phyloP scores from a whole-genome alignment of 2,888 invertebrate genomes.

The Coremacera marginata region DNA sequence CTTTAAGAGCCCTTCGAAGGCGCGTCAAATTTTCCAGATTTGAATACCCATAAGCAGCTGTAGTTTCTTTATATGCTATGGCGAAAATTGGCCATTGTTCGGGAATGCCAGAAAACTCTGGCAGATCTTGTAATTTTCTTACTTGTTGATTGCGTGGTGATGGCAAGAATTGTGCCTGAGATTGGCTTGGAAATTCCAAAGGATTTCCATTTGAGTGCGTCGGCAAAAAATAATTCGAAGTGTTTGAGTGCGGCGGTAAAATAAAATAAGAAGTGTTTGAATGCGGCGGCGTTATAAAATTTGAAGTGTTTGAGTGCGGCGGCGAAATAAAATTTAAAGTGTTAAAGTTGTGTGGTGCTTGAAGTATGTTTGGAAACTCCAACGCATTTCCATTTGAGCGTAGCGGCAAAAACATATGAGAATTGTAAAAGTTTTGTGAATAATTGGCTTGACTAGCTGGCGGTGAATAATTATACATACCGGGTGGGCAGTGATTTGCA shows the following conservation, averaged over 20 bases:
- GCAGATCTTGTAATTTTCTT: slow-evolving; percentile 45
- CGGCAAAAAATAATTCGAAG: no score
- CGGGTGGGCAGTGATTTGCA: neutral
- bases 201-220: neutral
- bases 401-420: neutral
- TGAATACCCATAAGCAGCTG: slow-evolving; percentile 41
- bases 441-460: neutral
- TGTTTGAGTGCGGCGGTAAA: no score
- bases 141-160: neutral
- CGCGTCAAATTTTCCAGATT: slow-evolving; percentile 33
- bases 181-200: neutral
- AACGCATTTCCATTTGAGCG: neutral
- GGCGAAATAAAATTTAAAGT: no score
- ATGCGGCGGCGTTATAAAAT: no score
- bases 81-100: slow-evolving; percentile 52
- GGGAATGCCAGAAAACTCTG: slow-evolving; percentile 45
- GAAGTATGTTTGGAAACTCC: neutral
- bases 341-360: no score
- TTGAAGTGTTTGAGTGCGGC: no score
- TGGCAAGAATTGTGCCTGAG: neutral
- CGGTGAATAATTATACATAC: neutral
- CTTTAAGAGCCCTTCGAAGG: slow-evolving; percentile 44
- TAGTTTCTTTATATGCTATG: slow-evolving; percentile 44
- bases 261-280: no score
- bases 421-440: neutral